Evolutionary conservation across 2,797 vertebrate genomes (phyloP).

Genomic region (Mormyrus hasselquistii): DNA sequence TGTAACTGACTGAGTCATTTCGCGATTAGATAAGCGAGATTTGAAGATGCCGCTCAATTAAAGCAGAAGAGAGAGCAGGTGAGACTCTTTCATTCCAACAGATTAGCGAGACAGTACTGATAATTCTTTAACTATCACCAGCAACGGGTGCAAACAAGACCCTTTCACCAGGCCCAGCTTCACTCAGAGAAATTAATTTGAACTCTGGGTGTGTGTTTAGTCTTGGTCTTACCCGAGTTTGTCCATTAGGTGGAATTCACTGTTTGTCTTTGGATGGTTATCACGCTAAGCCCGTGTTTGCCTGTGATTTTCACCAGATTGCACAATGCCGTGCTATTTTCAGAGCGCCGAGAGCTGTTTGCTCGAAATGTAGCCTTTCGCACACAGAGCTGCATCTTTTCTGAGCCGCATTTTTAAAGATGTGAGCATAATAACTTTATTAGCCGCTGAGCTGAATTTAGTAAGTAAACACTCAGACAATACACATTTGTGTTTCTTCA

Average conservation of each 20-base stretch:
- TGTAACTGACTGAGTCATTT: neutral
- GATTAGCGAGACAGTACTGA: neutral
- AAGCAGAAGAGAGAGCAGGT: neutral
- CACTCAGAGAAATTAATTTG: slow-evolving; percentile 71
- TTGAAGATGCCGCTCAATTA: neutral
- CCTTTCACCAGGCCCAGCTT: neutral
- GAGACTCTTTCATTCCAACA: neutral
- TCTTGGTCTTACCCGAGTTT: slow-evolving; percentile 71
- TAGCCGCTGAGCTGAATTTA: neutral
- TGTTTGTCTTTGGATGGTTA: slow-evolving; percentile 76
- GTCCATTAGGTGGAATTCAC: slow-evolving; percentile 76
- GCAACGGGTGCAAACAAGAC: neutral
- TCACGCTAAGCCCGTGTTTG: slow-evolving; percentile 72
- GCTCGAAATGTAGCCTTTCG: neutral
- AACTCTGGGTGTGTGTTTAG: slow-evolving; percentile 73
- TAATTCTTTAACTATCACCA: neutral
- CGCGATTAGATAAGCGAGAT: neutral
- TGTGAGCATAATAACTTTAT: neutral
- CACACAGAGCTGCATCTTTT: neutral
- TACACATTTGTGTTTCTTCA: neutral
- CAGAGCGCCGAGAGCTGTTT: slow-evolving; percentile 36
- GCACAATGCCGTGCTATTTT: slow-evolving; percentile 62
- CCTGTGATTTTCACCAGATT: slow-evolving; percentile 69
- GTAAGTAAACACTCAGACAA: neutral
- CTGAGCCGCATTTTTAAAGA: neutral